A percentile compares a stretch with the other conserved stretches of the same genome.
Evolutionary conservation across 2,797 vertebrate species (phyloP).

Genomic region (Rousettus madagascariensis): DNA sequence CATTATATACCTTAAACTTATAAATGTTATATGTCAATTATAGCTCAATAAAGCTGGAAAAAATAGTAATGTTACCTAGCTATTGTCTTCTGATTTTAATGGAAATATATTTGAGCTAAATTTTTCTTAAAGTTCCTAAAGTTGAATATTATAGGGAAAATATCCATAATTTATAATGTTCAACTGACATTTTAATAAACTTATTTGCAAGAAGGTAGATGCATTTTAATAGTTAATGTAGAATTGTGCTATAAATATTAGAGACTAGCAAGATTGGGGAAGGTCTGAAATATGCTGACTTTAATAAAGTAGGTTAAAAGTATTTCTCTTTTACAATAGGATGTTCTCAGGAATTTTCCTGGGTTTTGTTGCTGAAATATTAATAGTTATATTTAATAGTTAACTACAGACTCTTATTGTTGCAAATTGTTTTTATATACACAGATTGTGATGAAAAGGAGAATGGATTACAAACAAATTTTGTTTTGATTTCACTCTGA

Average conservation of each 20-base stretch:
- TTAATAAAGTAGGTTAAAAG: slow-evolving; percentile 59
- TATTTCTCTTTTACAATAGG: slow-evolving; percentile 61
- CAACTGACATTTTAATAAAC: neutral
- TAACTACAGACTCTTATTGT: slow-evolving; percentile 43
- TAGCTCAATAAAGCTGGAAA: neutral
- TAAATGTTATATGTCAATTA: neutral
- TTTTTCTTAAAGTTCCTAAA: neutral
- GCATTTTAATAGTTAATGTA: slow-evolving; percentile 21
- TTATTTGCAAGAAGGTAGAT: neutral
- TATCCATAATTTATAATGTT: neutral
- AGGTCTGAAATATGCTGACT: slow-evolving; percentile 44
- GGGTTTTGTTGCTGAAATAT: slow-evolving; percentile 52
- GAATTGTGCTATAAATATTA: neutral
- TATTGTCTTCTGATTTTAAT: neutral
- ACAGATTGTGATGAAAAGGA: slow-evolving; percentile 30
- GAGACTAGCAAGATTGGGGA: slow-evolving; percentile 19
- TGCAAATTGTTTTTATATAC: slow-evolving; percentile 39
- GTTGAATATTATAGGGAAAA: slow-evolving; percentile 1
- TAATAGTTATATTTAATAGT: slow-evolving; percentile 42
- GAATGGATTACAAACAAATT: neutral
- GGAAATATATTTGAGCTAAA: slow-evolving; percentile 44
- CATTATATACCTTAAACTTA: neutral
- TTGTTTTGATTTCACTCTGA: slow-evolving; percentile 43
- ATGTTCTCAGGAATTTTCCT: slow-evolving; percentile 51
- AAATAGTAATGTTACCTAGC: neutral